A percentile compares a stretch with the other conserved stretches of the same genome.
These are phyloP conservation scores for Ceyx erithaca DNA, from an alignment of 2,797 vertebrate species.

Conservation along the genomic window DNA sequence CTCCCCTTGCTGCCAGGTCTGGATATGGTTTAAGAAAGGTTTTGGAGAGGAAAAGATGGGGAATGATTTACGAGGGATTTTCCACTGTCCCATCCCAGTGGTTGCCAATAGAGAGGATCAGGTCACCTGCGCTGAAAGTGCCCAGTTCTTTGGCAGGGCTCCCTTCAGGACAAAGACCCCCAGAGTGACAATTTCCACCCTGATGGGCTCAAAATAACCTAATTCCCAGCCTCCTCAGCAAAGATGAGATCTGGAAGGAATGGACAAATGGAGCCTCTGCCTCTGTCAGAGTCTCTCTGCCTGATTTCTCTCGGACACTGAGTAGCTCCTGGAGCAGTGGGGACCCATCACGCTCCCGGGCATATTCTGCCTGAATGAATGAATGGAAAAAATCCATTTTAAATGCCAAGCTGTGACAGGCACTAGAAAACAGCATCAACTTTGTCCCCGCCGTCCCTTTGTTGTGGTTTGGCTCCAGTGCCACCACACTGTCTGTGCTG, in stretches of 20 bases:
- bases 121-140: neutral
- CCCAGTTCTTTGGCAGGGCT: neutral
- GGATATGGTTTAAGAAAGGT: neutral
- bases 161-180: neutral
- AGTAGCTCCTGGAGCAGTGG: neutral
- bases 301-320: neutral
- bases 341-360: fast-evolving
- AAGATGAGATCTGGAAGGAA: neutral
- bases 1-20: neutral
- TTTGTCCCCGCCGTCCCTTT: neutral
- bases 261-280: neutral
- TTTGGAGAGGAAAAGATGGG: neutral
- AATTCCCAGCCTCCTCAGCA: neutral
- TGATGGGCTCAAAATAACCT: neutral
- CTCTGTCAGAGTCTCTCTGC: neutral
- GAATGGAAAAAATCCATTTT: neutral
- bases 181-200: neutral
- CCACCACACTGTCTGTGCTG: neutral
- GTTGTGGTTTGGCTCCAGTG: neutral
- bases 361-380: neutral
- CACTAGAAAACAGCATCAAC: neutral
- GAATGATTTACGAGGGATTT: neutral
- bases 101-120: neutral
- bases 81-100: fast-evolving
- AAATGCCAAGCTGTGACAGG: neutral